These are phyloP conservation scores for Agrotis exclamationis DNA, from an alignment of 2,888 invertebrate species.

Conservation along the genomic window DNA sequence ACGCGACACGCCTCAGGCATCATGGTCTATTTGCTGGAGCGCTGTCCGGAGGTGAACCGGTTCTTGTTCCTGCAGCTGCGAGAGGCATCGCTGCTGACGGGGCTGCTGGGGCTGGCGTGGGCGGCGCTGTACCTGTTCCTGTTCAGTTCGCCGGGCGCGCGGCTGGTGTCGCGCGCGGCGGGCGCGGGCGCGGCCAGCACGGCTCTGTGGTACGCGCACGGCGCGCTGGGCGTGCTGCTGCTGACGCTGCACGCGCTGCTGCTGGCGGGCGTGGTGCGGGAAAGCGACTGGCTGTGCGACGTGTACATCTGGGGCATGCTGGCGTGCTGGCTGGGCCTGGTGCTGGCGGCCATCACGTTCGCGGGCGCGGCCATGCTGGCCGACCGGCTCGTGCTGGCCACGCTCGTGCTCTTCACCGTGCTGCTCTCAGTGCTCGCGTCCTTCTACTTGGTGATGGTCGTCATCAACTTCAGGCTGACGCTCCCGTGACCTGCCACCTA, in stretches of 20 bases:
- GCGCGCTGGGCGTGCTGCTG: slow-evolving; percentile 69
- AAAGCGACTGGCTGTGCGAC: slow-evolving; percentile 71
- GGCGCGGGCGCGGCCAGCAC: slow-evolving; percentile 40
- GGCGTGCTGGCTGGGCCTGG: slow-evolving; percentile 47
- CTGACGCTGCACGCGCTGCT: slow-evolving; percentile 68
- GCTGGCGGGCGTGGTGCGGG: slow-evolving; percentile 58
- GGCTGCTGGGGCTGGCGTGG: slow-evolving; percentile 65
- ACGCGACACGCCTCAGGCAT: neutral
- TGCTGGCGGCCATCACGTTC: slow-evolving; percentile 29
- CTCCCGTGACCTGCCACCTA: slow-evolving; percentile 68
- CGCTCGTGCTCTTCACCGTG: slow-evolving; percentile 20
- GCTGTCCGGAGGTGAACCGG: slow-evolving; percentile 67
- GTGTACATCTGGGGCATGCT: slow-evolving; percentile 73
- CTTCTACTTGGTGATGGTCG: slow-evolving; percentile 69
- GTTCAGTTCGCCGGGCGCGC: slow-evolving; percentile 58
- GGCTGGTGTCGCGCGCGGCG: slow-evolving; percentile 43
- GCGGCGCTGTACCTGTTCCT: slow-evolving; percentile 62
- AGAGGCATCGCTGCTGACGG: slow-evolving; percentile 65
- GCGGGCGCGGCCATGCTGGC: slow-evolving; percentile 25
- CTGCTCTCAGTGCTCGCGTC: slow-evolving; percentile 53
- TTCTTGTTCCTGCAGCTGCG: slow-evolving; percentile 65
- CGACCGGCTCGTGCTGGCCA: slow-evolving; percentile 10
- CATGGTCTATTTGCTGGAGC: slow-evolving; percentile 72
- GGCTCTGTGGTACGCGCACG: slow-evolving; percentile 65
- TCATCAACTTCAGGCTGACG: slow-evolving; percentile 73